Evolutionary conservation across 2,797 vertebrate genomes (phyloP).

Genomic region (Bovichtus variegatus): DNA sequence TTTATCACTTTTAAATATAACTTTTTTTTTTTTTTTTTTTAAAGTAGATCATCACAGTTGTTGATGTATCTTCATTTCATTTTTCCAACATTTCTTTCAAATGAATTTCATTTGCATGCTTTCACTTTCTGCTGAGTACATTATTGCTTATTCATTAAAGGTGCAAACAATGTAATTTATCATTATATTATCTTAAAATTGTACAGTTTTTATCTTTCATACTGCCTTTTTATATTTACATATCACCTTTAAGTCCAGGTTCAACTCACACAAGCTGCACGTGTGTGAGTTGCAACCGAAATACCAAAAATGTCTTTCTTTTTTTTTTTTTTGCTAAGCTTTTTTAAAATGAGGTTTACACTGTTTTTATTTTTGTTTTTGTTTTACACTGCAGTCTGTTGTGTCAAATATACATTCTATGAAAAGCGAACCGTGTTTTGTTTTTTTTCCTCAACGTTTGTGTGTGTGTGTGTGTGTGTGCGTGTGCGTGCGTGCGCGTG

Average conservation of each 20-base stretch:
- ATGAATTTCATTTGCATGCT: conserved; percentile 20
- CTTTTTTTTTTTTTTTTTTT: neutral
- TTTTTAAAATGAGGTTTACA: conserved; percentile 31
- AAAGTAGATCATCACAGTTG: conserved; percentile 4
- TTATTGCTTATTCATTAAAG: conserved; percentile 8
- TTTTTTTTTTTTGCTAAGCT: neutral
- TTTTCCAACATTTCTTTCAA: conserved; percentile 35
- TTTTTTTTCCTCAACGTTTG: conserved; percentile 23
- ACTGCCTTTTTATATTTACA: conserved; percentile 8
- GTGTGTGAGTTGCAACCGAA: conserved; percentile 10
- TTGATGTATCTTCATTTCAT: conserved; percentile 9
- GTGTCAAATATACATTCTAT: conserved; percentile 61
- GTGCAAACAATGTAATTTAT: conserved; percentile 40
- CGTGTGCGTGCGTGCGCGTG: conserved; percentile 6
- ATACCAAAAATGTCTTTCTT: neutral
- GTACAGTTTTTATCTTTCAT: conserved; percentile 29
- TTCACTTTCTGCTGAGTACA: neutral
- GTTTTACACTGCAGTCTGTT: conserved; percentile 50
- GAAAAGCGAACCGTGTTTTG: conserved; percentile 29
- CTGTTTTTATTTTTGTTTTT: conserved; percentile 50
- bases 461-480: conserved; percentile 16
- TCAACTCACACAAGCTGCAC: conserved; percentile 32
- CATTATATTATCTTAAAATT: conserved; percentile 15
- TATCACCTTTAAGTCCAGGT: conserved; percentile 47
- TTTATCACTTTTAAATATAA: neutral